Conservation (phyloP, 1,140 invertebrate species). For the Drosophila elegans region DNA sequence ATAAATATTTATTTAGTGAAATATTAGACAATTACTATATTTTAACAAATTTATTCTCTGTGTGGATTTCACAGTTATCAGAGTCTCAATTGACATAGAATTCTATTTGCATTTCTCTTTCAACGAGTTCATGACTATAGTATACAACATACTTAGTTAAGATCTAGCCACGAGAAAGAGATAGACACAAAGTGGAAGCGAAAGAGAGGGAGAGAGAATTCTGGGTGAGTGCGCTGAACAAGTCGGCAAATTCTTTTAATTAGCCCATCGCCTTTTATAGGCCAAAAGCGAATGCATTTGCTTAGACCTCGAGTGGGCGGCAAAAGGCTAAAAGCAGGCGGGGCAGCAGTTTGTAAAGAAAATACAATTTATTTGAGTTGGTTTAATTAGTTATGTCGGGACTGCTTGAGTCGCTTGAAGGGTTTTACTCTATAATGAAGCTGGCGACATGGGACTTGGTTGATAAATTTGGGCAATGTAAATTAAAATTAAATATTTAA, state of each 20-base stretch:
- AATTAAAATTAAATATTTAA: slow-evolving; percentile 20
- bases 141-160: slow-evolving; percentile 41
- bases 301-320: slow-evolving; percentile 38
- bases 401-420: slow-evolving; percentile 11
- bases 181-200: not conserved
- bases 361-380: slow-evolving; percentile 29
- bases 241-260: slow-evolving; percentile 71
- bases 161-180: slow-evolving; percentile 14
- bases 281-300: slow-evolving; percentile 55
- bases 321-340: slow-evolving; percentile 7
- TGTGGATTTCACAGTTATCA: slow-evolving; percentile 19
- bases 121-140: slow-evolving; percentile 17
- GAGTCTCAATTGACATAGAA: slow-evolving; percentile 71
- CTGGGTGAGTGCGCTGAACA: slow-evolving; percentile 40
- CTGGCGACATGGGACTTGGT: not conserved
- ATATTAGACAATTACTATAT: not conserved
- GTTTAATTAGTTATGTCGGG: slow-evolving; percentile 51
- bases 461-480: slow-evolving; percentile 1
- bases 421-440: slow-evolving; percentile 9
- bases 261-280: slow-evolving; percentile 69
- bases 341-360: slow-evolving; percentile 29
- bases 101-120: slow-evolving; percentile 65
- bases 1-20: too few species aligned
- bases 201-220: slow-evolving; percentile 23
- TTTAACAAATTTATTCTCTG: not conserved